Evolutionary conservation across 2,113 vertebrate species (phyloP).

Genomic region (Dendropsophus ebraccatus): DNA sequence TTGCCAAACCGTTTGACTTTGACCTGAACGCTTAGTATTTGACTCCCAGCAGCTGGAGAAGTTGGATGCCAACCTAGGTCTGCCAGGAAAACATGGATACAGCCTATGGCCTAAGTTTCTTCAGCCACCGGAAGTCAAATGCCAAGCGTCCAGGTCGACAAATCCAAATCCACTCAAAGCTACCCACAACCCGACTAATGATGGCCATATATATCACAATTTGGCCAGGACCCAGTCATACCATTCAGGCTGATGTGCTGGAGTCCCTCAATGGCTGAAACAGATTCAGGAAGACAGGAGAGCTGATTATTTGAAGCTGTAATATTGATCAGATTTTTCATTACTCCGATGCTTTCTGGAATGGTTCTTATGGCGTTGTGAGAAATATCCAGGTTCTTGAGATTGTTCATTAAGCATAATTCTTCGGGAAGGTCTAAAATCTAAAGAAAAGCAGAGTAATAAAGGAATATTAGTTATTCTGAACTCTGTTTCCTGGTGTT

Average conservation of each 20-base stretch:
- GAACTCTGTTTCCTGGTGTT: no score
- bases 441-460: slow-evolving; percentile 60
- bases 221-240: slow-evolving; percentile 7
- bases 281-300: slow-evolving; percentile 63
- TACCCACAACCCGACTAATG: no score
- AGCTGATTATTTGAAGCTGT: slow-evolving; percentile 66
- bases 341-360: slow-evolving; percentile 65
- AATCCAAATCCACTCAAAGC: no score
- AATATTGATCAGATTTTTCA: slow-evolving; percentile 64
- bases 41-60: no score
- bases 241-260: slow-evolving; percentile 66
- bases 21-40: no score
- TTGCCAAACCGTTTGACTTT: no score
- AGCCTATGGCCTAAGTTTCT: no score
- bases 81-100: no score
- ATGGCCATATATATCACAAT: no score
- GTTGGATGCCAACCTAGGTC: no score
- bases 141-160: no score
- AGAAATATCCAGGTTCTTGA: slow-evolving; percentile 70
- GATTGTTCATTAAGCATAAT: slow-evolving; percentile 63
- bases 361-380: slow-evolving; percentile 68
- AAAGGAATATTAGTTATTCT: not conserved
- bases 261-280: slow-evolving; percentile 64
- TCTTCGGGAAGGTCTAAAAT: slow-evolving; percentile 69
- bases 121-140: no score